Evolutionary conservation across 92 coral and sea anemone genomes (phyloP).

Genomic region (Phymanthus crucifer): DNA sequence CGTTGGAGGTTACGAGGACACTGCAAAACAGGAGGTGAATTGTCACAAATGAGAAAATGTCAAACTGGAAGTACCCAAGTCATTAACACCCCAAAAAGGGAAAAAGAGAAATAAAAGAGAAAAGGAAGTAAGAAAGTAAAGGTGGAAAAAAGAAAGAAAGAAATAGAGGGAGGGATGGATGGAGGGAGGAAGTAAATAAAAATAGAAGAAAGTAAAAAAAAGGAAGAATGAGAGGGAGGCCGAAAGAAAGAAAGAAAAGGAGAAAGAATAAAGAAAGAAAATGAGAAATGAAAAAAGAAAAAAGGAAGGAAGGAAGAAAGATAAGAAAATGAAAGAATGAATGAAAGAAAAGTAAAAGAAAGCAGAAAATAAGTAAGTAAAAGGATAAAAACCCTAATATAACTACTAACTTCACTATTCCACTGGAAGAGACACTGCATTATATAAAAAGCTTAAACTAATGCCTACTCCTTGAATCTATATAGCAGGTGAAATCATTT

Average conservation of each 20-base stretch:
- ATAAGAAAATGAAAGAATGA: background rate
- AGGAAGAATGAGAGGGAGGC: background rate
- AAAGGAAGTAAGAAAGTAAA: too few species aligned
- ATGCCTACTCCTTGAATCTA: background rate
- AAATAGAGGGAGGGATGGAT: background rate
- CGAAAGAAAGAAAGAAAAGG: background rate
- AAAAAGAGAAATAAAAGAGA: background rate
- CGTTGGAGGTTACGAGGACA: slow-evolving; percentile 78
- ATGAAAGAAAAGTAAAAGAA: background rate
- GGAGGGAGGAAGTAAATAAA: background rate
- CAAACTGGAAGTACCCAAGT: too few species aligned
- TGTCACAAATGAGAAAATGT: too few species aligned
- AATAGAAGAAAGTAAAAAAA: background rate
- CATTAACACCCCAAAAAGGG: background rate
- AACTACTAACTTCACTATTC: too few species aligned
- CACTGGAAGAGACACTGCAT: too few species aligned
- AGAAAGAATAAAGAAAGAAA: background rate
- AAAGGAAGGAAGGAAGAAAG: background rate
- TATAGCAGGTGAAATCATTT: too few species aligned
- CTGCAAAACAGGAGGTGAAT: slow-evolving; percentile 25
- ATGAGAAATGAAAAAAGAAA: background rate
- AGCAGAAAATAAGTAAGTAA: background rate
- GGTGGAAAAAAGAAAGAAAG: too few species aligned
- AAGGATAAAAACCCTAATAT: too few species aligned
- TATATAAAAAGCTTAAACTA: too few species aligned